Evolutionary conservation across 2,797 vertebrate genomes (phyloP).

Genomic region (Gymnothorax reevesii): DNA sequence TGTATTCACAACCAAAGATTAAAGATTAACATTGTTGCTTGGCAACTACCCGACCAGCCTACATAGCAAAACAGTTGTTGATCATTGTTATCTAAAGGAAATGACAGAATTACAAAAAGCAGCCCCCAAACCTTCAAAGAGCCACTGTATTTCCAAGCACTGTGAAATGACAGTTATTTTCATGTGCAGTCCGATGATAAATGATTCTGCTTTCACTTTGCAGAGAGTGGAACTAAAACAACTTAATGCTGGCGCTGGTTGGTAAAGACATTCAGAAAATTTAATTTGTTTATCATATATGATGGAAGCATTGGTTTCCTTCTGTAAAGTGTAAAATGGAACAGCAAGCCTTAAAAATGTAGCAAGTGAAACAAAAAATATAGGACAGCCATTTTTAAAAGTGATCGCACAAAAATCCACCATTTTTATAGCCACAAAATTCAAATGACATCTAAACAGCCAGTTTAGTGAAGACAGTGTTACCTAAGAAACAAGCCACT

Average conservation of each 20-base stretch:
- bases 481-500: not conserved
- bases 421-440: not conserved
- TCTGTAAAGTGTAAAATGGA: not conserved
- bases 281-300: not conserved
- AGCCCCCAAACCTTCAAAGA: not conserved
- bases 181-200: not conserved
- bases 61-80: not conserved
- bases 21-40: not conserved
- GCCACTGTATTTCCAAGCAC: not conserved
- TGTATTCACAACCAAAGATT: not conserved
- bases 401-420: not conserved
- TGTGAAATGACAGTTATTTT: not conserved
- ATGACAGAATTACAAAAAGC: conserved; percentile 1
- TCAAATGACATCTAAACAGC: not conserved
- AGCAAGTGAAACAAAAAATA: not conserved
- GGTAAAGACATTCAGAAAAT: not conserved
- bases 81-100: not conserved
- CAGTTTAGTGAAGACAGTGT: not conserved
- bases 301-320: not conserved
- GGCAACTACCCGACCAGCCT: not conserved
- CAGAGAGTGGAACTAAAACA: not conserved
- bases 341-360: not conserved
- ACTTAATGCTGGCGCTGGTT: not conserved
- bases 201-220: not conserved
- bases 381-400: not conserved